Base-by-base conservation (phyloP, 2,113 vertebrate species). In the Amphiprion ocellaris region DNA sequence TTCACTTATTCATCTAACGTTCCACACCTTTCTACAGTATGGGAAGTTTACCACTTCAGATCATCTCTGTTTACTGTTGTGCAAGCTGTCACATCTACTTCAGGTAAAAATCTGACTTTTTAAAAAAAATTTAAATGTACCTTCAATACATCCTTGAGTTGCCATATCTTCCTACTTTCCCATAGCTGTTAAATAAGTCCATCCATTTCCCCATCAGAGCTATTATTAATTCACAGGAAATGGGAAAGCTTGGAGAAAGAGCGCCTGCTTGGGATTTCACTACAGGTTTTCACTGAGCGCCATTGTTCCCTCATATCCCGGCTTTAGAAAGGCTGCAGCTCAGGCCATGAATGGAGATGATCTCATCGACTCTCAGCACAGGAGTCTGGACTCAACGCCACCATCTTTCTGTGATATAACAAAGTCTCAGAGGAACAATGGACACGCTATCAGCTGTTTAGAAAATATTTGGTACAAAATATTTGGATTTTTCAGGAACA, bases 201-300 rank as follows among this genome's bases (percentile, higher is more conserved):
- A 74, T 85, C 72, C 69, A 81, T 73, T 92, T 92, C 85, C 87
- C 75, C 46, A 28, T n/a, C 24, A 28, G 67, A 54, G 54, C 80
- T 86, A 92, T 92, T 89, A 93, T 93, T 92, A 92, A 94, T 93
- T 90, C 89, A 92, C 86, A 92, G 91, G 91, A 94, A 92, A 80
- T 69, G 68, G 86, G 87, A 87, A 84, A 81, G 82, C 85, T 66
- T 41, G 68, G 69, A 78, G 86, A 82, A 84, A 81, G 64, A 70
- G 81, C 44, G 41, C 54, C 58, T 61, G 69, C 52, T 59, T 50
- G 63, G 65, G 70, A 76, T 89, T 91, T 92, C 82, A 86, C 79
- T 81, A 77, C 77, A 72, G 83, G 82, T 72, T 89, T 90, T 90
- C 82, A 88, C 64, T 89, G 77, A 80, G 84, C 54, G n/a, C 87